Conservation (phyloP, 2,888 invertebrate genomes). For the Brachylomia viminalis region DNA sequence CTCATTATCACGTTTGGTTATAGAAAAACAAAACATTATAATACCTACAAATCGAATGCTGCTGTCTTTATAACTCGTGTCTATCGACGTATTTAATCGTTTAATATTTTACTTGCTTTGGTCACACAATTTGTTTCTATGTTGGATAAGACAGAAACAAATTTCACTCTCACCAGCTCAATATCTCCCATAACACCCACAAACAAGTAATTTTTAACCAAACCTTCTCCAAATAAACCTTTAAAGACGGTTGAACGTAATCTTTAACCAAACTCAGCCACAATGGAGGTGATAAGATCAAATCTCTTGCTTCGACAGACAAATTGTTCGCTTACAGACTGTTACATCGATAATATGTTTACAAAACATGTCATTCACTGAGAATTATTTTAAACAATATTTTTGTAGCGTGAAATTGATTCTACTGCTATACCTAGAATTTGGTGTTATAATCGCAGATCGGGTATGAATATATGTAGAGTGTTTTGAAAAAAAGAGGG, state of each 20-base stretch:
- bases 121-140: not conserved
- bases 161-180: slow-evolving; percentile 49
- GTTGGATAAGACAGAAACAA: slow-evolving; percentile 24
- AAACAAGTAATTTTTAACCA: slow-evolving; percentile 63
- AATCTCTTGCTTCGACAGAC: slow-evolving; percentile 81
- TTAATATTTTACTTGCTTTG: not conserved
- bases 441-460: slow-evolving; percentile 36
- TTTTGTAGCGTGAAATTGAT: slow-evolving; percentile 85
- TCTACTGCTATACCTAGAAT: slow-evolving; percentile 75
- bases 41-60: not conserved
- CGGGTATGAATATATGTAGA: slow-evolving; percentile 18
- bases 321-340: slow-evolving; percentile 82
- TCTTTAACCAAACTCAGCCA: slow-evolving; percentile 79
- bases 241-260: slow-evolving; percentile 74
- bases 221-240: slow-evolving; percentile 76
- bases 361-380: slow-evolving; percentile 87
- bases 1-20: slow-evolving; percentile 7
- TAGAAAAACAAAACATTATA: slow-evolving; percentile 16
- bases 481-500: not conserved
- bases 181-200: slow-evolving; percentile 64
- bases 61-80: not conserved
- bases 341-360: slow-evolving; percentile 83
- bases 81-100: not conserved
- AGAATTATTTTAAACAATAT: slow-evolving; percentile 76
- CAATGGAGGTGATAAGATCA: slow-evolving; percentile 87